phyloP scores from a whole-genome alignment of 2,113 vertebrate genomes.

The Entomyzon cyanotis region DNA sequence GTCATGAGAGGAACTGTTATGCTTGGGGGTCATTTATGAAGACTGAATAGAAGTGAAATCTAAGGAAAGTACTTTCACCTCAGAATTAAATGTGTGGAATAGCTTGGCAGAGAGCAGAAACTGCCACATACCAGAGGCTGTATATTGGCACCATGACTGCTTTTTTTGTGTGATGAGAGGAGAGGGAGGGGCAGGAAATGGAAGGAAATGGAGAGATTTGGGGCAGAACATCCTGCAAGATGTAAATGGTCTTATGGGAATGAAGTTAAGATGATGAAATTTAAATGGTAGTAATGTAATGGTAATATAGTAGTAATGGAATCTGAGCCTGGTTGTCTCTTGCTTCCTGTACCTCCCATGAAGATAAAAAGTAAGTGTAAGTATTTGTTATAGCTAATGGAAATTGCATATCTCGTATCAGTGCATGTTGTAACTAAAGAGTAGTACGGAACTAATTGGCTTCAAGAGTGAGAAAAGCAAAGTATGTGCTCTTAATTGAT shows the following conservation, averaged over 20 bases:
- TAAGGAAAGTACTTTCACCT: slow-evolving; percentile 22
- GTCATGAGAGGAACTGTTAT: not conserved
- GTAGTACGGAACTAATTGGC: not conserved
- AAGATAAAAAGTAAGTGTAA: not conserved
- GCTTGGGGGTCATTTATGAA: slow-evolving; percentile 15
- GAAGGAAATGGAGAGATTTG: not conserved
- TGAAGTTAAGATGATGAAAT: not conserved
- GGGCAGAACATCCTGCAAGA: not conserved
- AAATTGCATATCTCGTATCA: not conserved
- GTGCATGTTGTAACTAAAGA: not conserved
- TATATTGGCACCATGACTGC: not conserved
- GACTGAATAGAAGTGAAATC: not conserved
- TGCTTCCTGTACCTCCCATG: not conserved
- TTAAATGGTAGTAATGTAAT: not conserved
- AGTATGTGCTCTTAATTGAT: not conserved
- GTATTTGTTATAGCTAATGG: not conserved
- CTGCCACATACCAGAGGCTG: not conserved
- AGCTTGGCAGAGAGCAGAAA: not conserved
- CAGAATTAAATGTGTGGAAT: slow-evolving; percentile 17
- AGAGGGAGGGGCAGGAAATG: not conserved
- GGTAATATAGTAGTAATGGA: not conserved
- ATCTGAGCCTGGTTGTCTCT: not conserved
- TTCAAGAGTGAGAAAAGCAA: not conserved
- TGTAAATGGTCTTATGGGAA: not conserved
- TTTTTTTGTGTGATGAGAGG: not conserved